phyloP scores from a whole-genome alignment of 1,140 invertebrate genomes.

The Drosophila pseudoobscura region DNA sequence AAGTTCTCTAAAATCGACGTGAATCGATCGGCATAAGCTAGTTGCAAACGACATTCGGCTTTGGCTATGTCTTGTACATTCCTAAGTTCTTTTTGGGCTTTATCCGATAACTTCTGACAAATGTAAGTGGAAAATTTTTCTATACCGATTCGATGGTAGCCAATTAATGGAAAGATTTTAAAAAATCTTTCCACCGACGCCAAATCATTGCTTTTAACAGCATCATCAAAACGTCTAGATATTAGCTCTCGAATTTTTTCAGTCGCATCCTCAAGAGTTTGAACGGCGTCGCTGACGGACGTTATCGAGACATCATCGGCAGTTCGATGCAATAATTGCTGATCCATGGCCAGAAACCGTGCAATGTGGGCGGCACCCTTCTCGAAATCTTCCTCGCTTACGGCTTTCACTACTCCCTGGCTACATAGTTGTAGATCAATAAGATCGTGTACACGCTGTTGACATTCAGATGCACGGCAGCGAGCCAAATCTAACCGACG shows the following conservation, averaged over 20 bases:
- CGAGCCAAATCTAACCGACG: slow-evolving; percentile 96
- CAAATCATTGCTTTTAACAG: slow-evolving; percentile 93
- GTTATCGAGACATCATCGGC: slow-evolving; percentile 88
- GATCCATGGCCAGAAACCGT: slow-evolving; percentile 97
- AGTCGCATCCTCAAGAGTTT: slow-evolving; percentile 93
- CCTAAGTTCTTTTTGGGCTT: slow-evolving; percentile 89
- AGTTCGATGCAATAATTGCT: slow-evolving; percentile 91
- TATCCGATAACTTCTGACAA: slow-evolving; percentile 90
- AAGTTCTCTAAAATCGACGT: slow-evolving; percentile 95
- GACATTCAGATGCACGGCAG: slow-evolving; percentile 96
- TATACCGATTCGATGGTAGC: slow-evolving; percentile 95
- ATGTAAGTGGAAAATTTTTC: slow-evolving; percentile 96
- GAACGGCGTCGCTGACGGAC: slow-evolving; percentile 85
- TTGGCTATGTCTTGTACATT: slow-evolving; percentile 86
- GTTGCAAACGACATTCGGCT: slow-evolving; percentile 88
- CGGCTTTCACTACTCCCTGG: slow-evolving; percentile 96
- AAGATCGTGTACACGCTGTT: slow-evolving; percentile 97
- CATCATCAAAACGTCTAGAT: slow-evolving; percentile 94
- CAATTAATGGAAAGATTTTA: slow-evolving; percentile 98
- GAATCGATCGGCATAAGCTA: slow-evolving; percentile 93
- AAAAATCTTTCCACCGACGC: slow-evolving; percentile 98
- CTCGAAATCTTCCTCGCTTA: slow-evolving; percentile 94
- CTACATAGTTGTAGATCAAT: slow-evolving; percentile 98
- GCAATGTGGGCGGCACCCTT: slow-evolving; percentile 98
- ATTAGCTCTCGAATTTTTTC: slow-evolving; percentile 87